A percentile compares a stretch with the other conserved stretches of the same genome.
Conservation (phyloP, 92 coral and sea anemone genomes). For the Bergia sp. region DNA sequence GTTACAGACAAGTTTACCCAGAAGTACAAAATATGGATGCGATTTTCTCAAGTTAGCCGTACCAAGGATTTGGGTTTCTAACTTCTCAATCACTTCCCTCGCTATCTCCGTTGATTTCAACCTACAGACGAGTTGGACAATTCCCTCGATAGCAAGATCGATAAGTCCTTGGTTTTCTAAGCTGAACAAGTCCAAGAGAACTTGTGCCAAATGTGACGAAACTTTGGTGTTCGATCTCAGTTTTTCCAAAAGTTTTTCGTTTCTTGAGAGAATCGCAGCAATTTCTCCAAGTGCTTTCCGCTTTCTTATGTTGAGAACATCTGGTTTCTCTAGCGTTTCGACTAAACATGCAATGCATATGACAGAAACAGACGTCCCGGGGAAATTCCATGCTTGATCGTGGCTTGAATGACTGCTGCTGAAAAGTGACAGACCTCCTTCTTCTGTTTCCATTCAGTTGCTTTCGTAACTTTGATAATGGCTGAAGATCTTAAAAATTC, state of each 20-base stretch:
- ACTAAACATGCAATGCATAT: conserved; percentile 92
- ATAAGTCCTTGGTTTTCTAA: conserved; percentile 61
- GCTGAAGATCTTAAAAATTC: neutral
- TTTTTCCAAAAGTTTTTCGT: conserved; percentile 50
- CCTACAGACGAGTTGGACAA: conserved; percentile 60
- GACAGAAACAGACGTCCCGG: conserved; percentile 66
- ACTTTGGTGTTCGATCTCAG: conserved; percentile 61
- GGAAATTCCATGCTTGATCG: conserved; percentile 75
- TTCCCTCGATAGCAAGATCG: conserved; percentile 70
- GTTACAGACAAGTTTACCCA: conserved; percentile 77
- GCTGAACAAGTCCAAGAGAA: conserved; percentile 66
- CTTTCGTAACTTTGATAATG: neutral
- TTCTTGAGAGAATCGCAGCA: conserved; percentile 63
- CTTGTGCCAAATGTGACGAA: conserved; percentile 66
- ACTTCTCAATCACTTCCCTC: conserved; percentile 71
- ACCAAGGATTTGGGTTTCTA: conserved; percentile 55
- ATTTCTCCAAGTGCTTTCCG: conserved; percentile 84
- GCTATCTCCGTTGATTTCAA: conserved; percentile 74
- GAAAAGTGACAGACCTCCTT: conserved; percentile 76
- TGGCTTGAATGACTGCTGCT: conserved; percentile 83
- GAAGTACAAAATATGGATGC: conserved; percentile 65
- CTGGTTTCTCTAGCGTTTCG: conserved; percentile 76
- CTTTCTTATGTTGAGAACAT: conserved; percentile 71
- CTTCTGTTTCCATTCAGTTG: conserved; percentile 32
- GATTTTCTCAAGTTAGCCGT: conserved; percentile 76